These are phyloP conservation scores for Cheilinus undulatus DNA, from an alignment of 2,113 vertebrate species.

Conservation along the genomic window DNA sequence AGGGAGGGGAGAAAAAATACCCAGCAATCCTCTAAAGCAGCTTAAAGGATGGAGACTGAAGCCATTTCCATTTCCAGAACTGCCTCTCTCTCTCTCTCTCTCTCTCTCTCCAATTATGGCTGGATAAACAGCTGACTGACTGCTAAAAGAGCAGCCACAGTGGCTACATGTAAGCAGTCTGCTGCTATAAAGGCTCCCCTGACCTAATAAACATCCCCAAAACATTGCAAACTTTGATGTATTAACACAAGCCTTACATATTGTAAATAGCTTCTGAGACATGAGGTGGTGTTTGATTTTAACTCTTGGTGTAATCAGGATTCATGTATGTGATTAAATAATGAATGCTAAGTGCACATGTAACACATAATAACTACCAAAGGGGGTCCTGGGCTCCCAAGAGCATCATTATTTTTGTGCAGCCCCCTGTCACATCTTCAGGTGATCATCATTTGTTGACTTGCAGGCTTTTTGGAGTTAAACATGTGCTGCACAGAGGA, in stretches of 20 bases:
- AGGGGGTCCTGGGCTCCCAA: constrained; percentile 20
- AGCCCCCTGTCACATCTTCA: not conserved
- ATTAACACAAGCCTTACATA: constrained; percentile 1
- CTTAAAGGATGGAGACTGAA: constrained; percentile 82
- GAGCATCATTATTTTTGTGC: constrained; percentile 56
- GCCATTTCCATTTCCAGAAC: constrained; percentile 76
- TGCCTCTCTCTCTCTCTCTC: constrained; percentile 38
- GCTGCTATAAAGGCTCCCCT: constrained; percentile 11
- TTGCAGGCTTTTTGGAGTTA: constrained; percentile 54
- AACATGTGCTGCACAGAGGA: constrained; percentile 55
- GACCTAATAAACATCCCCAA: not conserved
- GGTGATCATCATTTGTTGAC: constrained; percentile 33
- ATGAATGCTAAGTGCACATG: constrained; percentile 71
- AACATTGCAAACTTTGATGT: constrained; percentile 4
- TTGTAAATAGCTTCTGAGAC: constrained; percentile 2
- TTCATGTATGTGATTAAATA: constrained; percentile 66
- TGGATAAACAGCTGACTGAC: constrained; percentile 64
- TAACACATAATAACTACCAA: constrained; percentile 57
- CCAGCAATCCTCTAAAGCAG: constrained; percentile 84
- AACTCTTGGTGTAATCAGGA: constrained; percentile 57
- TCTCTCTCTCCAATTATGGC: constrained; percentile 56
- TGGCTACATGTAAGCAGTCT: constrained; percentile 37
- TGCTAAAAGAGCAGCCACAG: constrained; percentile 46
- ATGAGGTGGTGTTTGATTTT: constrained; percentile 40
- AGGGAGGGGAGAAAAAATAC: constrained; percentile 66